Percentiles rank a stretch among this genome's conserved stretches.
phyloP scores from a whole-genome alignment of 2,113 vertebrate genomes.

The Ciconia boyciana region DNA sequence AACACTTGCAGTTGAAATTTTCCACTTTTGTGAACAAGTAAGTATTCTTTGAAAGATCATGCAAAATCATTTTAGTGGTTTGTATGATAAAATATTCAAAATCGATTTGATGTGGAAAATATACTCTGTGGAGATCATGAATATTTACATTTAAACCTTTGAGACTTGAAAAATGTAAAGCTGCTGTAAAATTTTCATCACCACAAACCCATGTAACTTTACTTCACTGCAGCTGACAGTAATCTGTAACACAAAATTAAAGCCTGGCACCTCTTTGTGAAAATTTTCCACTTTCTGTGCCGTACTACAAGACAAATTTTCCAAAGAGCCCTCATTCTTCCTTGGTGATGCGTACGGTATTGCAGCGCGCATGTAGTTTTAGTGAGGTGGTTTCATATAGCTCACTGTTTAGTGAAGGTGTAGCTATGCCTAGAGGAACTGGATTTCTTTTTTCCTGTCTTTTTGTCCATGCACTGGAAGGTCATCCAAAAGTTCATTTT shows the following conservation, averaged over 20 bases:
- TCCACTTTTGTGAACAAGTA: neutral
- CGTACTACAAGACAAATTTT: neutral
- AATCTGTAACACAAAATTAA: neutral
- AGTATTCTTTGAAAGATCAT: slow-evolving; percentile 14
- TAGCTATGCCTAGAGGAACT: neutral
- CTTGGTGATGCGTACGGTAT: neutral
- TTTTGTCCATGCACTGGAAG: neutral
- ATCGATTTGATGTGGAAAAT: neutral
- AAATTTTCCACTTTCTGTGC: neutral
- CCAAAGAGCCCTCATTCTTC: neutral
- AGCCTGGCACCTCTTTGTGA: neutral
- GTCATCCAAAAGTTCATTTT: neutral
- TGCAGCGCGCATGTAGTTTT: neutral
- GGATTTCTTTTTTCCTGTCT: neutral
- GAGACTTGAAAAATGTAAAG: slow-evolving; percentile 5
- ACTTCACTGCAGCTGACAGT: neutral
- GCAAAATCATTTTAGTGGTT: slow-evolving; percentile 10
- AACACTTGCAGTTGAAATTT: neutral
- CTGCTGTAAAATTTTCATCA: slow-evolving; percentile 2
- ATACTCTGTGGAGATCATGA: slow-evolving; percentile 17
- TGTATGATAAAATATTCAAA: slow-evolving; percentile 50
- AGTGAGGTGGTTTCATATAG: neutral
- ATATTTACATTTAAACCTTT: slow-evolving; percentile 43
- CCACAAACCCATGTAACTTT: neutral
- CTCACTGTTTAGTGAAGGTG: neutral